Evolutionary conservation across 2,113 vertebrate species (phyloP), one percentile per base, ranked within the genome.

Genomic region (Willisornis vidua): DNA sequence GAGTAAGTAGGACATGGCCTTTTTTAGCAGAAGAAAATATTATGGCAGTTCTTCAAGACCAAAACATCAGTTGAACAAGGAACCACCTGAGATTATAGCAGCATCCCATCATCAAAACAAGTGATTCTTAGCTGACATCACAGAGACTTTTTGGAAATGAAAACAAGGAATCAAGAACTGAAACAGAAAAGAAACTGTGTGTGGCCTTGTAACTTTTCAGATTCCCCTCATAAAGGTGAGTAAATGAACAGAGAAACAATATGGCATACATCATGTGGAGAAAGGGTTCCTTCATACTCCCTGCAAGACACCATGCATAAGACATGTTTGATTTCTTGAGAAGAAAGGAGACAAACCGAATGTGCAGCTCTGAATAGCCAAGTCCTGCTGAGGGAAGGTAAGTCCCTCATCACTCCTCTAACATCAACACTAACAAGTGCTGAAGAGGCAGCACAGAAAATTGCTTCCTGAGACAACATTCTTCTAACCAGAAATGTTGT

Each of bases 31-130:
- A 89, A 77, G 17, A 77, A 88, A 80, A 81, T 2, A 88, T 13
- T 9, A 66, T 46, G 13, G 19, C 49, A 61, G 63, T 41, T 49
- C 54, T 83, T 80, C 55, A 58, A 80, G 37, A 71, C 37, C 61
- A 72, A 87, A 87, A 59, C 7, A 51, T 59, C 48, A 87, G 35
- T 29, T 54, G 62, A 95, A 87, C 16, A 51, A 14, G 61, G 26
- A 86, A 84, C 70, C 51, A 77, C 28, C 45, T 28, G 57, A 89
- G 57, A 89, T 54, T 93, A 74, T 12, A 82, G 28, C 35, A 85
- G 33, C 52, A 84, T 65, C 70, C 46, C 63, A 65, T 15, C 23
- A 77, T 89, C 33, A 46, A 87, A 93, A 29, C 48, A 35, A 8
- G 7, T 25, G 62, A 43, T 58, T 89, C 52, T 78, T 91, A 70